Percentiles rank a stretch among this genome's conserved stretches.
These are phyloP conservation scores for Oncorhynchus clarkii DNA, from an alignment of 2,113 vertebrate species.

Conservation along the genomic window DNA sequence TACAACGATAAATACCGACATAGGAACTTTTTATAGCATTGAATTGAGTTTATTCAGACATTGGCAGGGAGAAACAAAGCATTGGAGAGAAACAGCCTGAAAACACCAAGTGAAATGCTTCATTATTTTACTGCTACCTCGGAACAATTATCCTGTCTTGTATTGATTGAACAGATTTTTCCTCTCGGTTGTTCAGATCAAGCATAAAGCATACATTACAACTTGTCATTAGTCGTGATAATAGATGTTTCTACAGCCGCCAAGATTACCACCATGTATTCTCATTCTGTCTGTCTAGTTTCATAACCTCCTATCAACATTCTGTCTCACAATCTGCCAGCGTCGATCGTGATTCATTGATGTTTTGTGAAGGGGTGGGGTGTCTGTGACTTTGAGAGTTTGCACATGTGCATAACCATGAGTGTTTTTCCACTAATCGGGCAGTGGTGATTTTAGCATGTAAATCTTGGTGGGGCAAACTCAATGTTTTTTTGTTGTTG, in stretches of 20 bases:
- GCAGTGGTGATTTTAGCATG: background rate
- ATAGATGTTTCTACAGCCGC: constrained; percentile 2
- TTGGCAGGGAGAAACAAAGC: constrained; percentile 8
- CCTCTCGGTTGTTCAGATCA: constrained; percentile 26
- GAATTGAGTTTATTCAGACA: background rate
- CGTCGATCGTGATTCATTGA: background rate
- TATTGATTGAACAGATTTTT: constrained; percentile 34
- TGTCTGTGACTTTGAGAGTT: background rate
- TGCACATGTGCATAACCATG: background rate
- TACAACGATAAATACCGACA: background rate
- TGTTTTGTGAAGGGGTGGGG: background rate
- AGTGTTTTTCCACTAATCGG: background rate
- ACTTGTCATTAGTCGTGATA: constrained; percentile 13
- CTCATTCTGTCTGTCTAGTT: background rate
- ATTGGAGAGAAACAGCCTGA: constrained; percentile 44
- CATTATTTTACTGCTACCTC: constrained; percentile 32
- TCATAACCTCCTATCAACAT: constrained; percentile 11
- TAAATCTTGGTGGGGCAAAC: background rate
- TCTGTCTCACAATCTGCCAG: background rate
- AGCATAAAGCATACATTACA: constrained; percentile 19
- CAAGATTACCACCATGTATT: constrained; percentile 13
- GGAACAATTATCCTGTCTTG: constrained; percentile 14
- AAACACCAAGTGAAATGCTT: constrained; percentile 21
- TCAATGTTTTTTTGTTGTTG: background rate
- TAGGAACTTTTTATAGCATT: background rate